Conservation (phyloP, 2,113 vertebrate genomes). For the Mormoops blainvillei region DNA sequence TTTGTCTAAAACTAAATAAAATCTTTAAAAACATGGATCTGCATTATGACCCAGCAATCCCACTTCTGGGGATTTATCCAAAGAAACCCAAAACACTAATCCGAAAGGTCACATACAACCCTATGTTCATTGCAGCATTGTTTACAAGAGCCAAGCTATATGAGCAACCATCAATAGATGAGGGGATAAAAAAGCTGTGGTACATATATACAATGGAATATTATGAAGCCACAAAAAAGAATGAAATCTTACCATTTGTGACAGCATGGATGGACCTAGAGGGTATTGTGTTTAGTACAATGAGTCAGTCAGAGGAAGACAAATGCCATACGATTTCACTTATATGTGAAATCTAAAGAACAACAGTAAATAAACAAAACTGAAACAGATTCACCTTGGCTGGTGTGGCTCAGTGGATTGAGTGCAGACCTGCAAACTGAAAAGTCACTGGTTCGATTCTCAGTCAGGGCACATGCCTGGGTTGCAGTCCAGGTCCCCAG, state of each 20-base stretch:
- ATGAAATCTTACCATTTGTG: too few relatives aligned
- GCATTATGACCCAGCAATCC: not conserved
- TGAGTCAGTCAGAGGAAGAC: not conserved
- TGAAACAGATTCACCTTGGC: too few relatives aligned
- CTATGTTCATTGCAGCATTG: not conserved
- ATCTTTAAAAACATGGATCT: too few relatives aligned
- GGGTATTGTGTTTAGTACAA: not conserved
- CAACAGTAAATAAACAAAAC: not conserved
- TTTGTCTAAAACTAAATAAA: too few relatives aligned
- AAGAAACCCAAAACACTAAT: not conserved
- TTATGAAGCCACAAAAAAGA: not conserved
- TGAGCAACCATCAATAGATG: not conserved
- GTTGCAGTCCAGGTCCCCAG: too few relatives aligned
- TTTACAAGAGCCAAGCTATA: not conserved
- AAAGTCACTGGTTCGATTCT: too few relatives aligned
- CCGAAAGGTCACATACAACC: not conserved
- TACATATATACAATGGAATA: not conserved
- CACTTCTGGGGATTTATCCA: not conserved
- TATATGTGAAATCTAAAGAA: not conserved
- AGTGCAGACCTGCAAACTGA: too few relatives aligned
- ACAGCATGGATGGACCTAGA: too few relatives aligned
- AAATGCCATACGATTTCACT: not conserved
- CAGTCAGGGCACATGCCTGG: too few relatives aligned
- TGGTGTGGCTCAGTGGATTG: too few relatives aligned
- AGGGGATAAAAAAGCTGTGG: not conserved